phyloP scores from a whole-genome alignment of 2,113 vertebrate genomes.

The Orycteropus afer region DNA sequence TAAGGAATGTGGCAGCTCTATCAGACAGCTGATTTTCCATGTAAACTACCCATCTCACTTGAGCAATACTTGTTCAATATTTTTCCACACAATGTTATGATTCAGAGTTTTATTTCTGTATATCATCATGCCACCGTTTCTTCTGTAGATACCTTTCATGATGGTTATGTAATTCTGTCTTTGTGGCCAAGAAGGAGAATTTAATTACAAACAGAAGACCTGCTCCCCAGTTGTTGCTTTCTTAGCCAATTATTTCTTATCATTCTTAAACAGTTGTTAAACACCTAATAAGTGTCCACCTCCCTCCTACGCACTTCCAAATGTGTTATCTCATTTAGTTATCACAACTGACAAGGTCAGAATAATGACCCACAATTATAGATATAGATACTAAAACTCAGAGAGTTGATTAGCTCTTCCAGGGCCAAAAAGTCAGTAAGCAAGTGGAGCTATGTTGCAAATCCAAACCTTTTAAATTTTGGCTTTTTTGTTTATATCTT shows the following conservation, averaged over 20 bases:
- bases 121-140: neutral
- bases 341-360: neutral
- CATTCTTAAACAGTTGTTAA: neutral
- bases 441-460: rapidly evolving
- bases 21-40: rapidly evolving
- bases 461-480: neutral
- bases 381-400: neutral
- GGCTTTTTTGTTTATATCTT: rapidly evolving
- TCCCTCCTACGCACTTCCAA: neutral
- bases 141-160: neutral
- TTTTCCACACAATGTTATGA: neutral
- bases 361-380: rapidly evolving
- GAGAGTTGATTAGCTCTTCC: neutral
- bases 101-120: neutral
- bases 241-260: neutral
- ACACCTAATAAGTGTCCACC: neutral
- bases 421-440: neutral
- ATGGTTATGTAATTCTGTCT: neutral
- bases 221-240: neutral
- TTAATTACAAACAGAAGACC: neutral
- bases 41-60: rapidly evolving
- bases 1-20: rapidly evolving
- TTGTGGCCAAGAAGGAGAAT: too few species aligned
- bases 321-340: neutral
- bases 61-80: neutral